A percentile compares a stretch with the other conserved stretches of the same genome.
These are phyloP conservation scores for Drosophila pullipes DNA, from an alignment of 2,888 invertebrate species.

Conservation along the genomic window DNA sequence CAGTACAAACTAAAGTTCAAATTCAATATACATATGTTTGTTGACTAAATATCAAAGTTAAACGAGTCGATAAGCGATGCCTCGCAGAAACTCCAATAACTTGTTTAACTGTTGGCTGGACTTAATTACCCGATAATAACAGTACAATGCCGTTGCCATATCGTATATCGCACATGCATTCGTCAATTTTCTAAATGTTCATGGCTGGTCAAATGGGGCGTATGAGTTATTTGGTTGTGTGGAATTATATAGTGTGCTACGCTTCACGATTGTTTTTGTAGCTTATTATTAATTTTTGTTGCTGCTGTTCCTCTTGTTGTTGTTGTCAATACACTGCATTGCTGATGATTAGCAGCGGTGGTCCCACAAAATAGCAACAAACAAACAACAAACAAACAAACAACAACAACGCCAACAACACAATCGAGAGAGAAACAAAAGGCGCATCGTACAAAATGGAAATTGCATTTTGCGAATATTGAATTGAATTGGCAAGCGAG, in stretches of 20 bases:
- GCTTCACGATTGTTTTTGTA: conserved; percentile 6
- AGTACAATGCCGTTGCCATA: conserved; percentile 3
- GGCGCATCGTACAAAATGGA: not conserved
- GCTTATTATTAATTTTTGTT: conserved; percentile 3
- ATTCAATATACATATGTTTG: not conserved
- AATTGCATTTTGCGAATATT: not conserved
- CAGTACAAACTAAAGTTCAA: no score
- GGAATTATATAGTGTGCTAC: not conserved
- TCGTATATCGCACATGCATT: conserved; percentile 7
- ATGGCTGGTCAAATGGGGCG: not conserved
- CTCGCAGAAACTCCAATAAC: not conserved
- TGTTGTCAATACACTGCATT: conserved; percentile 36
- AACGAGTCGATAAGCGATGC: not conserved
- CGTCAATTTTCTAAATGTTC: conserved; percentile 5
- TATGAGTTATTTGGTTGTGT: conserved; percentile 8
- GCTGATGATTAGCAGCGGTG: conserved; percentile 22
- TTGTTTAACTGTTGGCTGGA: conserved; percentile 3
- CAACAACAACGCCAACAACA: not conserved
- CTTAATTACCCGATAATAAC: conserved; percentile 11
- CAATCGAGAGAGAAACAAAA: not conserved
- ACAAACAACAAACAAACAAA: not conserved
- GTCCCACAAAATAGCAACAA: conserved; percentile 17
- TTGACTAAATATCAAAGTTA: not conserved
- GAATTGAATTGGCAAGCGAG: not conserved
- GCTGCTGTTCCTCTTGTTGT: conserved; percentile 10